Percentiles rank a stretch among this genome's conserved stretches.
Conservation (phyloP, 2,797 vertebrate genomes). For the Acipenser ruthenus region DNA sequence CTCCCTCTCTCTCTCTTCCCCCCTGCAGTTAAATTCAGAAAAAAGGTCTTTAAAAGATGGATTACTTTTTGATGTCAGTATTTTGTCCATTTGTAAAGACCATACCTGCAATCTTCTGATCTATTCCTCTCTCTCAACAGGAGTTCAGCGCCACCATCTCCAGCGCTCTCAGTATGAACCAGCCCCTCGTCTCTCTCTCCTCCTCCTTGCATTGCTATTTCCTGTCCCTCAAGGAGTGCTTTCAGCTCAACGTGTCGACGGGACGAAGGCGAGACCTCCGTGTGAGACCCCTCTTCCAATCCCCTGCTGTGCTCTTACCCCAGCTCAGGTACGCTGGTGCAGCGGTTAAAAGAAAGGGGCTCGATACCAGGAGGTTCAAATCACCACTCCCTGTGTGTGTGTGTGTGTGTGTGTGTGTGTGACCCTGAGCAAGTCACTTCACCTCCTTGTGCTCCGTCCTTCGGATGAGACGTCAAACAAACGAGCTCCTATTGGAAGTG, state of each 20-base stretch:
- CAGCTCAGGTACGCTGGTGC: conserved; percentile 9
- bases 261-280: not conserved
- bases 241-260: conserved; percentile 8
- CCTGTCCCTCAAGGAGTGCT: not conserved
- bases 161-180: not conserved
- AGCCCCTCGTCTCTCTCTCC: not conserved
- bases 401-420: no score
- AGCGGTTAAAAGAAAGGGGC: no score
- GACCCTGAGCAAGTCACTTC: no score
- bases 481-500: no score
- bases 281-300: conserved; percentile 7
- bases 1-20: conserved; percentile 35
- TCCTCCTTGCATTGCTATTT: not conserved
- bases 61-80: no score
- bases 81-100: not conserved
- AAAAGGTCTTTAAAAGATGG: not conserved
- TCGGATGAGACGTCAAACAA: no score
- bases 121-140: conserved; percentile 39
- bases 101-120: not conserved
- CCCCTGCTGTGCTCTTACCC: conserved; percentile 5
- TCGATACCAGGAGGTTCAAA: no score
- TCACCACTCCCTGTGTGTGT: no score
- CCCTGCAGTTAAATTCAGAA: conserved; percentile 63
- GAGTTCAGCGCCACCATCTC: conserved; percentile 62
- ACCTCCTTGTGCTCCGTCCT: no score